Evolutionary conservation across 2,113 vertebrate species (phyloP), one percentile per base, ranked within the genome.

Genomic region (Cathartes aura): DNA sequence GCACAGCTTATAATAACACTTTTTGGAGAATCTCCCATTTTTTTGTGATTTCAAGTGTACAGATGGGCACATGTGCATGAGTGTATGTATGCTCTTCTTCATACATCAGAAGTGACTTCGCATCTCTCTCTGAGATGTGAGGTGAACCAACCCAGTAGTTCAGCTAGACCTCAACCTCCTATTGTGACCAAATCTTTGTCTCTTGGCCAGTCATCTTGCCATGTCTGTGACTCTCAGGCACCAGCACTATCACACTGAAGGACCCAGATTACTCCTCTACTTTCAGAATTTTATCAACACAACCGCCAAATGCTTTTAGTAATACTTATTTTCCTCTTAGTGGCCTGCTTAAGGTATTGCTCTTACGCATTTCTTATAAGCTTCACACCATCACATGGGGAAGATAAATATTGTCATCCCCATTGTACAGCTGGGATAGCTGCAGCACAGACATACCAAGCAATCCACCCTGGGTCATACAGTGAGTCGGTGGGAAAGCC

Each of bases 401-500:
- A 90, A 85, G 78, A 95, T 82, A 75, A 97, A 95, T 93, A 47
- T 52, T 97, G 55, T 68, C 60, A 91, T 91, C 52, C 47, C 55
- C 87, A 95, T 80, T 26, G 80, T 89, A 55, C 64, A n/a, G 12
- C 56, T 80, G 86, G 21, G 52, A 30, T 89, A 92, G 15, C 47
- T 85, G 75, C 5, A 3, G 73, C 4, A 2, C 72, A 72, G 52
- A 64, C 94, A 97, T 97, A 89, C 93, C 94, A 96, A 91, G 62
- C 91, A 91, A 96, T 97, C 95, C 93, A 79, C 45, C 32, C 74
- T 71, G 90, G 91, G 73, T 87, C 55, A 83, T 90, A 80, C 89
- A 79, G 73, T 76, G 84, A 93, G 96, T 91, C 13, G 53, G 70
- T 97, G 96, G 90, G 95, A 94, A 97, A 94, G 94, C 47, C 97